Evolutionary conservation across 2,888 invertebrate species (phyloP), one percentile per base, ranked within the genome.

Genomic region (Belgica antarctica): DNA sequence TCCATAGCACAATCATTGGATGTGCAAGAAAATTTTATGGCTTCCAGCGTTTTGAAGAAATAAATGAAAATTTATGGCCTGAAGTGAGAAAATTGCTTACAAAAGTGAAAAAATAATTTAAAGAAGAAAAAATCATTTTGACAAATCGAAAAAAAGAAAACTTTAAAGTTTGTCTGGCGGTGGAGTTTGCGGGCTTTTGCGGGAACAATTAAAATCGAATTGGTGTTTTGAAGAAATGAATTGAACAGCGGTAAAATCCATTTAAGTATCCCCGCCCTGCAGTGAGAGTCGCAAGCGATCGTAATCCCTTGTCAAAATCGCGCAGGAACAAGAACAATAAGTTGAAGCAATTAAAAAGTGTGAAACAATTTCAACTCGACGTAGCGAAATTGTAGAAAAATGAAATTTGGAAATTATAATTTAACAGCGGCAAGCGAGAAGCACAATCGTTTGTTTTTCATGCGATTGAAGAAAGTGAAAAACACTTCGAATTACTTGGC

Each of bases 331-430:
- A n/a, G n/a, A n/a, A n/a, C n/a, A n/a, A n/a, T n/a, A n/a, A n/a
- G n/a, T n/a, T n/a, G 34, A 61, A 70, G 61, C 28, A 70, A 70
- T 70, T 70, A 70, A 70, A 36, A n/a, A 70, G 70, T 70, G 66
- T 52, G 27, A 66, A 52, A 28, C 12, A n/a, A n/a, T n/a, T n/a
- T n/a, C n/a, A n/a, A n/a, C n/a, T n/a, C n/a, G 17, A 25, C 19
- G 17, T 19, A 52, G 19, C 52, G 15, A 10, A 61, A 70, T 28
- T 19, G 12, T 28, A 22, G 27, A 46, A 72, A 61, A 66, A 80
- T 80, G 79, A 79, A 79, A 73, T 78, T 78, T 75, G 79, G 79
- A 65, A 79, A 77, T 71, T 80, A 80, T 73, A 79, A 79, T 75
- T 73, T 80, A 47, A 75, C 77, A 66, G 78, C 78, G 72, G 78